Base-by-base conservation (phyloP, 2,113 vertebrate species). In the Oxygymnocypris stewartii region DNA sequence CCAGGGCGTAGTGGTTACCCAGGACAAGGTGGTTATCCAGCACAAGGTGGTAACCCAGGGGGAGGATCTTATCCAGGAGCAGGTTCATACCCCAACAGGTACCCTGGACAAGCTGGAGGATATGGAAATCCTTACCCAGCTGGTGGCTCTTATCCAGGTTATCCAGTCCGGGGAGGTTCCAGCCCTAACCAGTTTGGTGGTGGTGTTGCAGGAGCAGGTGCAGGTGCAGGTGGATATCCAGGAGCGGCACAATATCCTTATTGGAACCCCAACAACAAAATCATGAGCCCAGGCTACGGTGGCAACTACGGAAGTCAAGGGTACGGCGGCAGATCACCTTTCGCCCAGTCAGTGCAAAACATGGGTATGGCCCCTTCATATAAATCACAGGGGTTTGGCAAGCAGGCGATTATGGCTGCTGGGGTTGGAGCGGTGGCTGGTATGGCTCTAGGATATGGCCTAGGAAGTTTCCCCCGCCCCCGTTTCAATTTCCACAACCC, bases 191-290 rank as follows among this genome's bases (percentile, higher is more conserved):
- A 79, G 44, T 86, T 73, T 87, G 86, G 86, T 31, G 86, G 69
- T 4, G 82, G 57, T 54, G 61, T n/a, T 40, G 85, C 49, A 82
- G 88, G 81, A 54, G 87, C 85, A 57, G 88, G 86, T 1, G n/a
- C n/a, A n/a, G n/a, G n/a, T n/a, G 87, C 85, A 37, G 88, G 84
- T 47, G 80, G 40, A 73, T 74, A 85, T 63, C n/a, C 88, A 82
- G 86, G 88, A 73, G 88, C 71, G 14, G 86, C 63, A 65, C 86
- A 87, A 40, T 92, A 93, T 82, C 91, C 94, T 20, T 94, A 95
- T 89, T 94, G 93, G 92, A 95, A 95, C 90, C 94, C 94, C 18
- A 93, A 94, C 73, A 95, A 95, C 87, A 91, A 85, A 87, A 89
- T 95, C 81, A 81, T 93, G 65, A 95, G 94, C 71, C 95, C 95